Base-by-base conservation (phyloP, 2,888 invertebrate species). In the Calliscelio sp. region DNA sequence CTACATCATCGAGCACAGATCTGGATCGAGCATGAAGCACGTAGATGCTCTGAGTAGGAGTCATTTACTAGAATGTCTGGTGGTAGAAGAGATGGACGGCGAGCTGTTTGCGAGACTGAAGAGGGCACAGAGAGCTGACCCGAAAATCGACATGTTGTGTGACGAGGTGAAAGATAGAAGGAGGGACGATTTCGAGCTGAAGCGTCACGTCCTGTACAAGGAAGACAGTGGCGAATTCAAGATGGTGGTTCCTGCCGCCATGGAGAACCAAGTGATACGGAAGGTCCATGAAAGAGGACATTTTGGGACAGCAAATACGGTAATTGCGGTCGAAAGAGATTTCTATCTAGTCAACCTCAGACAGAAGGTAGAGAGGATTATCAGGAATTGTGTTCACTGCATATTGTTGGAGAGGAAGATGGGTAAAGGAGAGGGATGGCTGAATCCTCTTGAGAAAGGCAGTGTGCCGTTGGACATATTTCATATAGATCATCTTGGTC, bases 1-100 rank as follows among this genome's bases (percentile, higher is more conserved):
- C 0, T 77, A 81, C 51, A 1, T 11, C 0, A 63, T 81, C 2
- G 77, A 78, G 20, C 82, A 82, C 25, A 41, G 78, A 2, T 32
- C 70, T 10, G 79, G 79, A 2, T 35, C 46, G 20, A 8, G 2
- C 18, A 79, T 79, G 79, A 8, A 4, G 16, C 79, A 79, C 28
- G 79, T 71, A 0, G 71, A 79, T 11, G 79, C 79, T 1, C 44
- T 81, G 11, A 81, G 81, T n/a, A 28, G 74, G 4, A 68, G 59
- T 51, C 51, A 74, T 6, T 16, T 74, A 4, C 59, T 49, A 16
- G 66, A 18, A 1, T 41, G 38, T 14, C 14, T 51, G 32, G 24
- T 49, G 24, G 28, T 80, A 14, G 25, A 25, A 7, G 74, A 75
- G 22, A 11, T 59, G n/a, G 74, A 81, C 0, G 22, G 32, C 0